Conservation (phyloP, 2,113 vertebrate species). For the Carollia perspicillata region DNA sequence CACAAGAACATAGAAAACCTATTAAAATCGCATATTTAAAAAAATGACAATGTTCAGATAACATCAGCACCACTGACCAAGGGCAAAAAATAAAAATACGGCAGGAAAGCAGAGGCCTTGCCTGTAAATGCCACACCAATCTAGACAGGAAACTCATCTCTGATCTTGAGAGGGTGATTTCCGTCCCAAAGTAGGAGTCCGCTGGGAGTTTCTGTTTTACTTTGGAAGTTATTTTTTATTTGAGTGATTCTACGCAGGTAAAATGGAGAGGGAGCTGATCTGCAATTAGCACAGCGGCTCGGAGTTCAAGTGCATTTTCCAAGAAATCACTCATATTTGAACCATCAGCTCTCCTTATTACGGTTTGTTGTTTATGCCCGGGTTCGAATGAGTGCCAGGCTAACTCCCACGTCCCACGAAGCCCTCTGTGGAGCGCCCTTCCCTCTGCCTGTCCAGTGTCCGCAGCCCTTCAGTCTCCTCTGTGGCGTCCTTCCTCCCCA, state of each 20-base stretch:
- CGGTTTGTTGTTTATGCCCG: neutral
- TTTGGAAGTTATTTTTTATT: slow-evolving; percentile 40
- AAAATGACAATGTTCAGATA: neutral
- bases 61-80: neutral
- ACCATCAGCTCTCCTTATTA: neutral
- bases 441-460: neutral
- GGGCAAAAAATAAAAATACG: slow-evolving; percentile 9
- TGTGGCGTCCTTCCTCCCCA: rapidly evolving
- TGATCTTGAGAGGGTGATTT: neutral
- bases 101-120: neutral
- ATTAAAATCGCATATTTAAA: neutral
- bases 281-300: neutral
- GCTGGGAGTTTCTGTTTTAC: neutral
- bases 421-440: neutral
- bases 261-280: neutral
- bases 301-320: neutral
- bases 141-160: neutral
- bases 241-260: neutral
- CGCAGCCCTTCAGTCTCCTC: neutral
- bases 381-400: neutral
- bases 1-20: slow-evolving; percentile 33
- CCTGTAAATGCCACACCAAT: neutral
- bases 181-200: neutral
- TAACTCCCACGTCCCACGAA: neutral
- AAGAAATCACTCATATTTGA: neutral